Evolutionary conservation across 2,888 invertebrate genomes (phyloP), one percentile per base, ranked within the genome.

Genomic region (Acanthoscelides obtectus): DNA sequence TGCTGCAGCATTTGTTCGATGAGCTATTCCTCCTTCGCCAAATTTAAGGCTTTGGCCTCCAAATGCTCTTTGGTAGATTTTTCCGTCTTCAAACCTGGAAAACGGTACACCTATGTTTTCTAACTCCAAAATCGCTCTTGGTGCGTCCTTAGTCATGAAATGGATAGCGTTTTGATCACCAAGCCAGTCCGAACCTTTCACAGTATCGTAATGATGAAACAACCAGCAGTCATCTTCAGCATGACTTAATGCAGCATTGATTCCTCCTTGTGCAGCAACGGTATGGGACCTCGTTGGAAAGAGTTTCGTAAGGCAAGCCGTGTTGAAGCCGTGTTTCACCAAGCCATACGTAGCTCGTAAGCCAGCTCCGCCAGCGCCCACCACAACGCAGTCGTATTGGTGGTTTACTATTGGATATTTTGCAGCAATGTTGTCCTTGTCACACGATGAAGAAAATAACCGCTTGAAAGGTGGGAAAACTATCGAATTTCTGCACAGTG

Each of bases 251-350:
- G 93, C 92, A n/a, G 93, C 93, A 84, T 93, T 94, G 73, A 93
- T 91, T 72, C 93, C 93, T 74, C 93, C 93, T 86, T 93, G 92
- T 19, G 93, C 93, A 66, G 93, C 93, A 0, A 92, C 92, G 0
- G 93, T 93, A 82, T 94, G 93, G 5, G 92, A 92, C 74, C 92
- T 86, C 20, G 93, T 93, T 1, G 93, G 93, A 81, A 93, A 94
- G 17, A 94, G 84, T 84, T 93, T 93, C 67, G 92, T 91, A 75
- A 93, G 85, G 67, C 92, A 92, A 6, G 93, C 93, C 4, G 92
- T 92, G 79, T 90, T 90, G 81, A 92, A 92, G 20, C 93, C 93
- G 79, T 90, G 88, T 78, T 90, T 88, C 0, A 92, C 91, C 64
- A 93, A 85, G 67, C 93, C 92, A 82, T 91, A 91, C 0, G 93